phyloP scores from a whole-genome alignment of 2,797 vertebrate genomes.

The Artibeus jamaicensis region DNA sequence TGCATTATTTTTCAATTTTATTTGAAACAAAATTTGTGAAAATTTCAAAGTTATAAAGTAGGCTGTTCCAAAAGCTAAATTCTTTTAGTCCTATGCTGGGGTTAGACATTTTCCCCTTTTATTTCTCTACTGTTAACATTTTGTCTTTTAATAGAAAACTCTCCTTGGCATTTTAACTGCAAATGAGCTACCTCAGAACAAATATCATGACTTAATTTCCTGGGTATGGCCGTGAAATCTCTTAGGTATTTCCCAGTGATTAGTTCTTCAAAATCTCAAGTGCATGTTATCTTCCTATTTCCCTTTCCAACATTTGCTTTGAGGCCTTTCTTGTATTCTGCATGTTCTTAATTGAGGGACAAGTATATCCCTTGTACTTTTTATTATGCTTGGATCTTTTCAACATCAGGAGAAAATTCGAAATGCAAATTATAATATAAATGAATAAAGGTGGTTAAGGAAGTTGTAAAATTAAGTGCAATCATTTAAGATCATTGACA shows the following conservation, averaged over 20 bases:
- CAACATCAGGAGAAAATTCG: not conserved
- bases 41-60: not conserved
- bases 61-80: not conserved
- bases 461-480: not conserved
- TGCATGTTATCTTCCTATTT: not conserved
- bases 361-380: not conserved
- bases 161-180: slow-evolving; percentile 36
- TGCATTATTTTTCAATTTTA: not conserved
- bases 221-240: not conserved
- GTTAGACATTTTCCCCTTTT: not conserved
- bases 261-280: slow-evolving; percentile 19
- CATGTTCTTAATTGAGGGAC: not conserved
- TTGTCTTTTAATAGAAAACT: slow-evolving; percentile 22
- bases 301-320: not conserved
- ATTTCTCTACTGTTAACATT: not conserved
- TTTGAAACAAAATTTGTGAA: not conserved
- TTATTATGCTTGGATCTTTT: not conserved
- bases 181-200: slow-evolving; percentile 16
- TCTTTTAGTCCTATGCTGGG: not conserved
- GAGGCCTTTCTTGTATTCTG: not conserved
- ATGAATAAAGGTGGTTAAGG: not conserved
- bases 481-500: not conserved
- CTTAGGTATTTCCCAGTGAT: slow-evolving; percentile 27
- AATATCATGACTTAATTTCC: slow-evolving; percentile 56
- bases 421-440: not conserved